phyloP scores from a whole-genome alignment of 1,140 invertebrate genomes.

The Cherax quadricarinatus region DNA sequence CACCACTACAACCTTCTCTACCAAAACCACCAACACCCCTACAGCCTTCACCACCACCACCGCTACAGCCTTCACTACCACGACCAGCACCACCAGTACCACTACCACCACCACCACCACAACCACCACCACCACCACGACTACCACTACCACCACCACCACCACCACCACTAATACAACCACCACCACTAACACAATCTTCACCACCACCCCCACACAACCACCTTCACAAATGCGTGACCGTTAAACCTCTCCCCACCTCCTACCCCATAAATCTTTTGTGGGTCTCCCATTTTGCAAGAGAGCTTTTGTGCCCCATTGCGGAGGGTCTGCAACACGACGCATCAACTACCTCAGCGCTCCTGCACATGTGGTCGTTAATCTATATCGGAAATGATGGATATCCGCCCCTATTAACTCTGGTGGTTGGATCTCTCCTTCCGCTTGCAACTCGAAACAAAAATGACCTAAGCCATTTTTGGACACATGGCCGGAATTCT shows the following conservation, averaged over 20 bases:
- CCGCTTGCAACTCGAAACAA: neutral
- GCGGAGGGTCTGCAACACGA: slow-evolving; percentile 26
- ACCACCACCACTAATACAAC: neutral
- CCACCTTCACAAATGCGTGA: neutral
- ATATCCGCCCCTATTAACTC: neutral
- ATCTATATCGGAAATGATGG: neutral
- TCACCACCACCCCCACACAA: neutral
- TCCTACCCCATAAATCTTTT: neutral
- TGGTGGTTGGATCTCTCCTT: neutral
- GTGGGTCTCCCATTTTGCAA: slow-evolving; percentile 40
- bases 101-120: neutral
- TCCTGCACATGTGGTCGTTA: neutral
- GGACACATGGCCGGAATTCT: neutral
- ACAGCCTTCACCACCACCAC: neutral
- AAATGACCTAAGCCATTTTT: neutral
- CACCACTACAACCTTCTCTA: neutral
- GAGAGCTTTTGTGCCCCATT: slow-evolving; percentile 23
- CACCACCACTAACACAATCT: neutral
- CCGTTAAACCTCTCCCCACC: neutral
- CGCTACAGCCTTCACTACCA: neutral
- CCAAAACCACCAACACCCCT: neutral
- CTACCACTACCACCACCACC: neutral
- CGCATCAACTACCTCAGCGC: neutral
- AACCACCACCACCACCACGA: neutral
- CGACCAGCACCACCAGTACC: neutral